These are phyloP conservation scores for Drosophila imparisetae DNA, from an alignment of 2,888 invertebrate genomes.

Conservation along the genomic window DNA sequence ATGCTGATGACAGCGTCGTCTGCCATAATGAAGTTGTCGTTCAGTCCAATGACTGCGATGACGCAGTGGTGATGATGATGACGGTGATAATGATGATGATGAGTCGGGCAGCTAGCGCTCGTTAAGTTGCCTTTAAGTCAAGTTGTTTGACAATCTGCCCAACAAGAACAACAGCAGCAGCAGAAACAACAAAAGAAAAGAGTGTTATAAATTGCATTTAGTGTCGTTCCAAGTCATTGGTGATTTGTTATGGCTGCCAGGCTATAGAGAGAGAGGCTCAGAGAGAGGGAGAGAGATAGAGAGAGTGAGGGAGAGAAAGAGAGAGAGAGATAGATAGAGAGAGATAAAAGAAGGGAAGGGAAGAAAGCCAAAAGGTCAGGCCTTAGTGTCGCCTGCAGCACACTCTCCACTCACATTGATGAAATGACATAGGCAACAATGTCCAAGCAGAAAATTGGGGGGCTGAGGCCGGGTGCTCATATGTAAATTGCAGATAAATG, in stretches of 20 bases:
- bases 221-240: slow-evolving; percentile 74
- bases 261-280: background rate
- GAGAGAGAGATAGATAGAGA: background rate
- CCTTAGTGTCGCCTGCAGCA: background rate
- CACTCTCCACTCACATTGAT: slow-evolving; percentile 55
- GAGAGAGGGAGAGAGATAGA: background rate
- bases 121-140: slow-evolving; percentile 76
- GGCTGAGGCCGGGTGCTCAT: slow-evolving; percentile 16
- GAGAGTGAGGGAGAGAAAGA: background rate
- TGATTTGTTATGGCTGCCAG: slow-evolving; percentile 75
- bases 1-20: slow-evolving; percentile 67
- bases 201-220: slow-evolving; percentile 79
- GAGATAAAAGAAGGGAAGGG: background rate
- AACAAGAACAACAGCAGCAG: slow-evolving; percentile 6
- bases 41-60: slow-evolving; percentile 55
- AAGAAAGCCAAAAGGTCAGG: slow-evolving; percentile 53
- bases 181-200: slow-evolving; percentile 34
- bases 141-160: slow-evolving; percentile 75
- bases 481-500: slow-evolving; percentile 57
- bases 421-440: slow-evolving; percentile 65
- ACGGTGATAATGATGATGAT: slow-evolving; percentile 25
- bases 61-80: slow-evolving; percentile 5
- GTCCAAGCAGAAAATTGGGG: background rate
- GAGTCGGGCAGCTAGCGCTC: slow-evolving; percentile 56
- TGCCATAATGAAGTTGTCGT: slow-evolving; percentile 73